Evolutionary conservation across 1,140 invertebrate genomes (phyloP), one percentile per base, ranked within the genome.

Genomic region (Trachymyrmex septentrionalis): DNA sequence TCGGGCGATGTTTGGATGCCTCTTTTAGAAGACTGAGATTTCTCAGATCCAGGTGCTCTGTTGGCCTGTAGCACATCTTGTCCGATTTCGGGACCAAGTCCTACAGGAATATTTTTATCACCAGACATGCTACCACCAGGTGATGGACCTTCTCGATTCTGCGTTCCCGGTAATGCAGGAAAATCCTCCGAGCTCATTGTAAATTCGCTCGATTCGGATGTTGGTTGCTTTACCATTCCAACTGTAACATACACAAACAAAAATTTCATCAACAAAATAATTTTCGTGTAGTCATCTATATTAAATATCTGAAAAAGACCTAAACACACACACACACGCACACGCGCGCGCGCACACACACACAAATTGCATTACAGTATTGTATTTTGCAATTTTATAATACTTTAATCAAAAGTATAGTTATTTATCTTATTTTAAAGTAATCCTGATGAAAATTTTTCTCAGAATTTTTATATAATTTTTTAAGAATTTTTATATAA

Each of bases 141-240:
- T 38, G 96, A 96, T 14, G 96, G 94, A 6, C 96, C 96, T 84
- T 96, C 96, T 92, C 96, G 95, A 90, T 95, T 94, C 91, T 96
- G 96, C 91, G 96, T 97, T 94, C 97, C 97, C 85, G 97, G 99
- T 95, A 99, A 96, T 93, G 99, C 99, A 88, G 99, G 99, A 96
- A 99, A 99, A 95, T 99, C 99, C 96, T 99, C 99, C 89, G 97
- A 98, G 91, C 98, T 99, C 97, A 99, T 99, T 89, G 98, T 98
- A 96, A 99, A 99, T 95, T 99, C 99, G 92, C 97, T 98, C 90
- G 98, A 96, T 95, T 99, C 98, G 48, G 97, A 97, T 92, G 97
- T 98, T 85, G 98, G 98, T 94, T 99, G 98, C 95, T 99, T 99
- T 87, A 99, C 98, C 98, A 99, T 99, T 92, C 98, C 98, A 95